These are phyloP conservation scores for Vireo griseus DNA, from an alignment of 2,797 vertebrate species.

Conservation along the genomic window DNA sequence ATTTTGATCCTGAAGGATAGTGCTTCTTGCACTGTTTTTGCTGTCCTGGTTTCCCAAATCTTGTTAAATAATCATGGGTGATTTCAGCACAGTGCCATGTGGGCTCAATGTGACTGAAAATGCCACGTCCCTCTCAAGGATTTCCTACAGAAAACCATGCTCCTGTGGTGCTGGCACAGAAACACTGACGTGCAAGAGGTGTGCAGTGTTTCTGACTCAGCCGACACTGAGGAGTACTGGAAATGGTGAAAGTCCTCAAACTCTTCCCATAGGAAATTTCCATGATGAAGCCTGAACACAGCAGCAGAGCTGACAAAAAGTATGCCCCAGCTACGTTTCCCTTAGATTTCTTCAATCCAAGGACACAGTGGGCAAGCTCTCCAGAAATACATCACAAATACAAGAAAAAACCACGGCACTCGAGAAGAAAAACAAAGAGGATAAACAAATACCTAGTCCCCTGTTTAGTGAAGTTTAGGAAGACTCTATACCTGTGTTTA, in stretches of 20 bases:
- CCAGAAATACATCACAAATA: not conserved
- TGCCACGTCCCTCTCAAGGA: rapidly evolving
- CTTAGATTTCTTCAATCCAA: not conserved
- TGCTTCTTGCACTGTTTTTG: not conserved
- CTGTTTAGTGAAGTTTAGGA: not conserved
- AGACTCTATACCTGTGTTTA: not conserved
- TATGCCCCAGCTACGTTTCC: not conserved
- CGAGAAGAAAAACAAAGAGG: not conserved
- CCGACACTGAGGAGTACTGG: not conserved
- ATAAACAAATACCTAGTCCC: not conserved
- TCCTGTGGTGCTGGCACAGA: not conserved
- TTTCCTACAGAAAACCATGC: not conserved
- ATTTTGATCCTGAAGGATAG: not conserved
- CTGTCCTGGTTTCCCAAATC: not conserved
- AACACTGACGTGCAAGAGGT: not conserved
- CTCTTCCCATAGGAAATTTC: not conserved
- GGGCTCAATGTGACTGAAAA: not conserved
- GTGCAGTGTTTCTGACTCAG: not conserved
- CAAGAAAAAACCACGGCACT: not conserved
- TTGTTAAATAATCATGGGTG: not conserved
- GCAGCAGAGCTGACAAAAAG: not conserved
- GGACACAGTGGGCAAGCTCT: not conserved
- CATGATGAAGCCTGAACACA: not conserved
- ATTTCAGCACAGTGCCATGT: not conserved
- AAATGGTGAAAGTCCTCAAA: not conserved